Conservation (phyloP, 2,888 invertebrate species). For the Troilus luridus region DNA sequence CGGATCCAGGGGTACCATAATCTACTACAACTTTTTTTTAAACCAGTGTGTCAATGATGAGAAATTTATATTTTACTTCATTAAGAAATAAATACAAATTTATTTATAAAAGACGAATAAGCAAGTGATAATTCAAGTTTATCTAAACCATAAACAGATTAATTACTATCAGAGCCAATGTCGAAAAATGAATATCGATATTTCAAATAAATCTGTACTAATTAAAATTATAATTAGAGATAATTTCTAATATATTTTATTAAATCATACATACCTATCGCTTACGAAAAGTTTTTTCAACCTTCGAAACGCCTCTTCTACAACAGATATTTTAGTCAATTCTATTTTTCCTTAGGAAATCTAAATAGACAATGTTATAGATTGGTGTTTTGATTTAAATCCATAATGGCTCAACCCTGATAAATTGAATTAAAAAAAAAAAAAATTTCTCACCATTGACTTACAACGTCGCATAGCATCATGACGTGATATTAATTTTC, state of each 20-base stretch:
- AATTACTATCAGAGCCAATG: no score
- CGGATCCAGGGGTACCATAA: no score
- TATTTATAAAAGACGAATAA: no score
- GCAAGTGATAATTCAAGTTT: no score
- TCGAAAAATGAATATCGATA: no score
- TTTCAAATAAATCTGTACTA: no score
- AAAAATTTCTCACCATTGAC: background rate
- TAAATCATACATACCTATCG: background rate
- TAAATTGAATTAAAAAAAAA: background rate
- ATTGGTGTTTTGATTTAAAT: background rate
- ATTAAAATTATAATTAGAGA: background rate
- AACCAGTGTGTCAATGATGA: background rate
- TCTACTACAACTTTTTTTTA: background rate
- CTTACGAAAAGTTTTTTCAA: conserved; percentile 7
- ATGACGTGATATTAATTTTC: background rate
- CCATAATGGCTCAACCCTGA: background rate
- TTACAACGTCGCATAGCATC: background rate
- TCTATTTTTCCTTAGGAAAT: background rate
- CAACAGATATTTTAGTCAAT: conserved; percentile 26
- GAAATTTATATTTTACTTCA: background rate
- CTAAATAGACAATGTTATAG: background rate
- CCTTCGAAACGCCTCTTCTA: conserved; percentile 31
- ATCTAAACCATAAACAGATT: no score
- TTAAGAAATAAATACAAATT: no score
- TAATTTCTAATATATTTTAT: conserved; percentile 5